Conservation (phyloP, 2,888 invertebrate species). For the Tuberolachnus salignus region DNA sequence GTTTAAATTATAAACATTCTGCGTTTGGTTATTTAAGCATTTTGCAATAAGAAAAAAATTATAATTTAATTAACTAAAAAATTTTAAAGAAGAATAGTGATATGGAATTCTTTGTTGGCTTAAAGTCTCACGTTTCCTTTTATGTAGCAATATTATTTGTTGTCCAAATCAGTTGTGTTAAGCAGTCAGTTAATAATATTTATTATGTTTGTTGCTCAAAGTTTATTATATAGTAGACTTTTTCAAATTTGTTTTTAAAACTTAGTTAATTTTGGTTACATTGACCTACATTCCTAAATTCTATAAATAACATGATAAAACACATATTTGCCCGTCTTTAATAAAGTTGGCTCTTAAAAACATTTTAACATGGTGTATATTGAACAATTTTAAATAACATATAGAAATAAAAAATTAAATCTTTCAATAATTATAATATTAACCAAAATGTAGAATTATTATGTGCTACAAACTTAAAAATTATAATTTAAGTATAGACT, state of each 20-base stretch:
- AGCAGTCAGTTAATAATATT: too few species aligned
- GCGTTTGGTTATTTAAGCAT: background rate
- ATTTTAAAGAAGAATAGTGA: background rate
- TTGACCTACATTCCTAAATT: background rate
- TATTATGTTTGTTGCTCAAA: too few species aligned
- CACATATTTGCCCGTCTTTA: background rate
- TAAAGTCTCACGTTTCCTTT: too few species aligned
- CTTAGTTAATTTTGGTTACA: background rate
- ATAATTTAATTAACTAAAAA: background rate
- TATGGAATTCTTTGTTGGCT: too few species aligned
- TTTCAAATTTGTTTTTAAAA: too few species aligned
- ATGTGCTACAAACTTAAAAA: too few species aligned
- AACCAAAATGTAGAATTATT: too few species aligned
- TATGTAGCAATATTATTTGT: too few species aligned
- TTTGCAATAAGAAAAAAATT: background rate
- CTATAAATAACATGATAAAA: background rate
- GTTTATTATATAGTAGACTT: too few species aligned
- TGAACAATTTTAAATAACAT: background rate
- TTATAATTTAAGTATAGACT: too few species aligned
- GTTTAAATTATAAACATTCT: background rate
- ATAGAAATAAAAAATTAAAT: background rate
- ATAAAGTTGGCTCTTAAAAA: background rate
- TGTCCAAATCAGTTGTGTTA: too few species aligned
- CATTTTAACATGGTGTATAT: background rate
- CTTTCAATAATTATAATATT: background rate